A percentile compares a stretch with the other conserved stretches of the same genome.
Conservation (phyloP, 2,888 invertebrate genomes). For the Lepetodrilus schrolli region DNA sequence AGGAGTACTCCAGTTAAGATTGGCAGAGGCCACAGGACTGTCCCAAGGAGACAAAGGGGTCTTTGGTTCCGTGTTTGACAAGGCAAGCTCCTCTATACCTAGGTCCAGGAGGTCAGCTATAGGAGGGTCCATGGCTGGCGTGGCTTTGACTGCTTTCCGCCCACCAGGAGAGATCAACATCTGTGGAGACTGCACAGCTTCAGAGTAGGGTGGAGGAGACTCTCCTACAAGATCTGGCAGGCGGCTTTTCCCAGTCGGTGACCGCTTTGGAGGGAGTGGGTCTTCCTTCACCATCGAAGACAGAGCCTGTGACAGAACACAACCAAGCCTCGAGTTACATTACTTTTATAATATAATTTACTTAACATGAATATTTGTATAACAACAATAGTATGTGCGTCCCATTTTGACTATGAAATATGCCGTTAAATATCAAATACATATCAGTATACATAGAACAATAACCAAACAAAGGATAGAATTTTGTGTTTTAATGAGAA, state of each 20-base stretch:
- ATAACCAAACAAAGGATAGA: too few species aligned
- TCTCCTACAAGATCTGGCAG: constrained; percentile 46
- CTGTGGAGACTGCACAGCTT: constrained; percentile 59
- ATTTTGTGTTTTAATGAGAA: too few species aligned
- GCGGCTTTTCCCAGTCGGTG: neutral
- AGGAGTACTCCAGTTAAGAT: constrained; percentile 24
- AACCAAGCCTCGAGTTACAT: too few species aligned
- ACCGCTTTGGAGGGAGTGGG: neutral
- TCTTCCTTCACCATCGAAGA: too few species aligned
- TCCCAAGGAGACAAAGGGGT: constrained; percentile 34
- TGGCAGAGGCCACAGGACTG: constrained; percentile 16
- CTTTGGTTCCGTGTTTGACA: constrained; percentile 46
- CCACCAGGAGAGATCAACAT: constrained; percentile 21
- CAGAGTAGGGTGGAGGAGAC: constrained; percentile 68
- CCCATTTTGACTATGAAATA: too few species aligned
- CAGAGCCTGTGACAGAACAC: too few species aligned
- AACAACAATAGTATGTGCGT: too few species aligned
- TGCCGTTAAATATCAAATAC: too few species aligned
- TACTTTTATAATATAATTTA: too few species aligned
- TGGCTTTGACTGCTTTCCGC: neutral
- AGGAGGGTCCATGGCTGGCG: constrained; percentile 32
- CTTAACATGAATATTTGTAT: too few species aligned
- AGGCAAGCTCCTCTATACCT: constrained; percentile 38
- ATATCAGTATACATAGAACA: too few species aligned
- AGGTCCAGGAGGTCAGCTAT: constrained; percentile 32